Base-by-base conservation (phyloP, 2,797 vertebrate genomes). In the Arnoldichthys spilopterus region DNA sequence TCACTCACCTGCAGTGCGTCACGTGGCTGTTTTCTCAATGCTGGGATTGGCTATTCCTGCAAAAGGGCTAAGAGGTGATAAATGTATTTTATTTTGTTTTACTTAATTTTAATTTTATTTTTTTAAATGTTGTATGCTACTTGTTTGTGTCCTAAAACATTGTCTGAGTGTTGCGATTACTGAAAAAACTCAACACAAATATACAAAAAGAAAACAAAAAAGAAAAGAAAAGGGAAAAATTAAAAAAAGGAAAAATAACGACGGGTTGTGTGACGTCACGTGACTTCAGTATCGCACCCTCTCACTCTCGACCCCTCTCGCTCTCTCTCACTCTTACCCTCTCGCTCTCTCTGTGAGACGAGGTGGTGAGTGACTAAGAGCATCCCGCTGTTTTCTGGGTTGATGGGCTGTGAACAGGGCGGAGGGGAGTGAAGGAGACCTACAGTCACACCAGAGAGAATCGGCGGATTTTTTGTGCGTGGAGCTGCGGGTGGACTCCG, bases 211-310 rank as follows among this genome's bases (percentile, higher is more conserved):
- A 56, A 73, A 53, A 20, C 6, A 24, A 56, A 56, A n/a, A n/a
- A n/a, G n/a, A n/a, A n/a, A n/a, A n/a, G n/a, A n/a, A n/a, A n/a
- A n/a, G n/a, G n/a, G n/a, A n/a, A n/a, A n/a, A n/a, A n/a, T n/a
- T n/a, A n/a, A n/a, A n/a, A n/a, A n/a, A n/a, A n/a, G n/a, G n/a
- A n/a, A n/a, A n/a, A n/a, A n/a, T 26, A 56, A 12, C 54, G 8
- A 22, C 26, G 67, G 72, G 74, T 72, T 28, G 28, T 45, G 79
- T 87, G 82, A 87, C 86, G 86, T 87, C 77, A 83, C 77, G 32
- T 49, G 47, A 76, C 66, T 51, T 69, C 71, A 73, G 67, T 68
- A 78, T 75, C 58, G n/a, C n/a, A n/a, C n/a, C n/a, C n/a, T n/a
- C n/a, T n/a, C 76, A 72, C 47, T 54, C 68, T 22, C 49, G 13